Evolutionary conservation across 2,113 vertebrate species (phyloP).

Genomic region (Condylura cristata): DNA sequence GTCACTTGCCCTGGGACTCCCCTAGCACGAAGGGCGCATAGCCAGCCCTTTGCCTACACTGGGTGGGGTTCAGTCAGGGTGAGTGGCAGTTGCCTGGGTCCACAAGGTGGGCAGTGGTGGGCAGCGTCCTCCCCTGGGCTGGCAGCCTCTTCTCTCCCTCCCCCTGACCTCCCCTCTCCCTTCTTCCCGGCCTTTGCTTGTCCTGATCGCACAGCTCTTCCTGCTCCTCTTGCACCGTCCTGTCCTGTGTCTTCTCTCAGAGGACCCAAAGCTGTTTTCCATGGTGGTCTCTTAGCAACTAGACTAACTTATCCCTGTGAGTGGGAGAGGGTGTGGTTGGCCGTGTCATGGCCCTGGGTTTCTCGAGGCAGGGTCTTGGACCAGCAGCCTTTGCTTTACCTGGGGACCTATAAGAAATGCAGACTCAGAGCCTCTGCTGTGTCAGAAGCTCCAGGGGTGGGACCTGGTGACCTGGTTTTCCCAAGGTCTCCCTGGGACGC

Average conservation of each 20-base stretch:
- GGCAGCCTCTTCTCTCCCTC: neutral
- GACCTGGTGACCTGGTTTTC: neutral
- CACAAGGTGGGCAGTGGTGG: no score
- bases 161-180: no score
- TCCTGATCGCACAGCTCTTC: neutral
- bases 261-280: neutral
- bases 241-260: neutral
- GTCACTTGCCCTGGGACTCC: neutral
- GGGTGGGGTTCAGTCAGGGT: neutral
- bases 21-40: neutral
- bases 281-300: neutral
- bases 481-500: neutral
- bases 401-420: neutral
- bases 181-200: neutral
- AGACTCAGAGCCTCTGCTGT: neutral
- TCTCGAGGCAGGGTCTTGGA: neutral
- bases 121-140: neutral
- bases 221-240: neutral
- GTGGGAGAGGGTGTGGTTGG: no score
- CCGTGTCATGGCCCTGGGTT: no score
- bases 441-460: neutral
- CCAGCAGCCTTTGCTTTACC: neutral
- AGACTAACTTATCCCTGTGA: fast-evolving
- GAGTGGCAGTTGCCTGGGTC: neutral
- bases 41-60: neutral